Percentiles rank a stretch among this genome's conserved stretches.
phyloP scores from a whole-genome alignment of 2,888 invertebrate genomes.

The Tryphoninae sp. region DNA sequence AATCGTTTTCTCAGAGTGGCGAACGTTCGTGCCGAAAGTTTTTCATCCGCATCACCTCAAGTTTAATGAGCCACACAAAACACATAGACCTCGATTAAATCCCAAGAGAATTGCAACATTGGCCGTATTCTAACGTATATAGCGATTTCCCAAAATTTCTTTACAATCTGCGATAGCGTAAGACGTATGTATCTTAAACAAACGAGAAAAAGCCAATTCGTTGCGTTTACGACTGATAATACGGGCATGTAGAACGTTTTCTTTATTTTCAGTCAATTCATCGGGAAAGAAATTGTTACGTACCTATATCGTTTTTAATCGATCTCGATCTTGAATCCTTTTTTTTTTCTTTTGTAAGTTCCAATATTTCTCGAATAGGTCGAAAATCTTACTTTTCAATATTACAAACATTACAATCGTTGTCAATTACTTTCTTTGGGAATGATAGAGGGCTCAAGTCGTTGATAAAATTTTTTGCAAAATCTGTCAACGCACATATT shows the following conservation, averaged over 20 bases:
- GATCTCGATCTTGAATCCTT: too few relatives aligned
- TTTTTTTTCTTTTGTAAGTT: too few relatives aligned
- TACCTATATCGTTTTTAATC: too few relatives aligned
- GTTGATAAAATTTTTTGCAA: too few relatives aligned
- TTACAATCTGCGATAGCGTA: constrained; percentile 4
- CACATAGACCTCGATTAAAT: constrained; percentile 15
- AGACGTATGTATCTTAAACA: not conserved
- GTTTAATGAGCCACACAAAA: constrained; percentile 27
- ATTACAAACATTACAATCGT: too few relatives aligned
- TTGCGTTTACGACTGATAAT: constrained; percentile 6
- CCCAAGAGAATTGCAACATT: constrained; percentile 5
- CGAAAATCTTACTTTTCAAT: too few relatives aligned
- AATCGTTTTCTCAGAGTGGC: not conserved
- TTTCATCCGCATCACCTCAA: constrained; percentile 2
- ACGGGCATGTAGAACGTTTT: not conserved
- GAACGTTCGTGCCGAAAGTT: not conserved
- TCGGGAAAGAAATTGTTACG: too few relatives aligned
- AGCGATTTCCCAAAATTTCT: not conserved
- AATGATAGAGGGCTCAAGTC: too few relatives aligned
- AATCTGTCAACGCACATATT: too few relatives aligned
- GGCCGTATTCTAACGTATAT: not conserved
- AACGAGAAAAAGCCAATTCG: not conserved
- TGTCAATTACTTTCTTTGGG: too few relatives aligned
- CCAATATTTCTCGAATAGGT: too few relatives aligned
- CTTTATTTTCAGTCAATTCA: not conserved